Conservation (phyloP, 2,113 vertebrate genomes). For the Psettodes erumei region DNA sequence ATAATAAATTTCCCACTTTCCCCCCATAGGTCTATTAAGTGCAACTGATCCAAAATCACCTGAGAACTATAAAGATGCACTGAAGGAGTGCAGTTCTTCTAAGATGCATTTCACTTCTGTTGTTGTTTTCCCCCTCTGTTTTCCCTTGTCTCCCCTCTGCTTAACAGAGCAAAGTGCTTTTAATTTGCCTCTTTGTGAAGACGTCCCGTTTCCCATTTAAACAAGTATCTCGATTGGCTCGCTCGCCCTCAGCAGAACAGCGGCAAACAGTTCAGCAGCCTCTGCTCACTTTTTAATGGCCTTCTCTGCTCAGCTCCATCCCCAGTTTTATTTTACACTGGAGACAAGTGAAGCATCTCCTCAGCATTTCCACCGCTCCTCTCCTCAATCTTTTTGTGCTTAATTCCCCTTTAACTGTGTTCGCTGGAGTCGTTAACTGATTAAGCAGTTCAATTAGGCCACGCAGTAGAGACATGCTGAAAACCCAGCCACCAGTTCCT, state of each 20-base stretch:
- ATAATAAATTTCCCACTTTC: constrained; percentile 43
- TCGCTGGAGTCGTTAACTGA: constrained; percentile 84
- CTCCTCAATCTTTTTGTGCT: constrained; percentile 79
- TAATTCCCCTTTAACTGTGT: constrained; percentile 85
- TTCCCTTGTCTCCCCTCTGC: constrained; percentile 61
- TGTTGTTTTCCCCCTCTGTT: constrained; percentile 49
- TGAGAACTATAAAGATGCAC: constrained; percentile 64
- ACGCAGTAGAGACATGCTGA: constrained; percentile 67
- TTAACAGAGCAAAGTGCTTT: constrained; percentile 74
- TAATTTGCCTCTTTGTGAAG: constrained; percentile 75
- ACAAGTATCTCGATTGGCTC: constrained; percentile 71
- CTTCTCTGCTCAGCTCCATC: constrained; percentile 65
- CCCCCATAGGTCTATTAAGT: constrained; percentile 55
- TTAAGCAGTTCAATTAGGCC: constrained; percentile 86
- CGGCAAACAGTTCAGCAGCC: constrained; percentile 67
- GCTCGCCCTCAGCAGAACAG: constrained; percentile 61
- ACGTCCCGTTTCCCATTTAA: constrained; percentile 72
- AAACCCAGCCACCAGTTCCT: constrained; percentile 42
- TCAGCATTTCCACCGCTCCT: constrained; percentile 79
- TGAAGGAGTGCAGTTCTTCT: constrained; percentile 52
- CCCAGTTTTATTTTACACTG: constrained; percentile 83
- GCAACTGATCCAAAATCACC: constrained; percentile 61
- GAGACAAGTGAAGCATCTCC: constrained; percentile 80
- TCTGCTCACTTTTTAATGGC: constrained; percentile 78
- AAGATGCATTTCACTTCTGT: constrained; percentile 62